Conservation (phyloP, 2,113 vertebrate genomes). For the Pachycephala philippinensis region DNA sequence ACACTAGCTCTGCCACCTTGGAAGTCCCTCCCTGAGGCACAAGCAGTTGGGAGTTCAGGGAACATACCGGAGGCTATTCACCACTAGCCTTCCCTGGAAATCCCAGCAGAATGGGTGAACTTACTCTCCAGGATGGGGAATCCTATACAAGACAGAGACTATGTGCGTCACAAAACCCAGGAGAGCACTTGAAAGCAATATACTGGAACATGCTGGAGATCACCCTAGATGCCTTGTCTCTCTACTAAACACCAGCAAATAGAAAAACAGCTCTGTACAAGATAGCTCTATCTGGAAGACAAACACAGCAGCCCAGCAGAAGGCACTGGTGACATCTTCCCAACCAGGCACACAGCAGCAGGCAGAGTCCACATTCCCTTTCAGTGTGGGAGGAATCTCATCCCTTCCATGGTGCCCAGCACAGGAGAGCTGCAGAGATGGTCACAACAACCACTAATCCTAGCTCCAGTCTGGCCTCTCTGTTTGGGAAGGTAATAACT, state of each 20-base stretch:
- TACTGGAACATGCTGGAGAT: not conserved
- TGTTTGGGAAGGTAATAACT: not conserved
- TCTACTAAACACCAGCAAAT: not conserved
- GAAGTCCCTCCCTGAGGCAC: not conserved
- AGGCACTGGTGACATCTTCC: not conserved
- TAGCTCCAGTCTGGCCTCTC: not conserved
- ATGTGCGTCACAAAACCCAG: not conserved
- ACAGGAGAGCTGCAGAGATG: not conserved
- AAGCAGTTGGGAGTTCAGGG: not conserved
- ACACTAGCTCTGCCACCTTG: not conserved
- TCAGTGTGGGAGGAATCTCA: not conserved
- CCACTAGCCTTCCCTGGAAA: not conserved
- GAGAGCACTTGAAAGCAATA: not conserved
- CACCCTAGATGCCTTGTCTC: not conserved
- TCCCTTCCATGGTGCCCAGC: not conserved
- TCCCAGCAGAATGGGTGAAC: not conserved
- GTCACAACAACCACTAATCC: not conserved
- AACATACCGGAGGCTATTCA: not conserved
- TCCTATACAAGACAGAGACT: not conserved
- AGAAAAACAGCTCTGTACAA: not conserved
- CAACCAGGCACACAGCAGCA: rapidly evolving
- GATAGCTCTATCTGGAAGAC: not conserved
- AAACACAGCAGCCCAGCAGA: not conserved
- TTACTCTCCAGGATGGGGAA: not conserved
- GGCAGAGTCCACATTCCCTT: not conserved